Evolutionary conservation across 2,888 invertebrate genomes (phyloP), one percentile per base, ranked within the genome.

Genomic region (Drosophila rubida): DNA sequence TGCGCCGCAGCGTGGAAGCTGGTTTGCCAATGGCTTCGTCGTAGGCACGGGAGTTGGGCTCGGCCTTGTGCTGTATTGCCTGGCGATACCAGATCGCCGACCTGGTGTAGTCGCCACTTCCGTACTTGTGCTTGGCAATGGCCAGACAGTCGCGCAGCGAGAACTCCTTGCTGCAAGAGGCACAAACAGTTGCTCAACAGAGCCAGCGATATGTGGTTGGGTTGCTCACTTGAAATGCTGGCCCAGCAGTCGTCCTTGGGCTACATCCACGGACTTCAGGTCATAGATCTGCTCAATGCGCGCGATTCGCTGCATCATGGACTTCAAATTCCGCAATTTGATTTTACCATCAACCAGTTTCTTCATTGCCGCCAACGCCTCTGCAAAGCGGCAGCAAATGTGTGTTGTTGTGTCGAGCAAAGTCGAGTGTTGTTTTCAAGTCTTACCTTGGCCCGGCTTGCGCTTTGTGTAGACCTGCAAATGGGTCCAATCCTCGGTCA

Each of bases 401-500:
- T 0, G 11, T 9, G 11, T 4, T 25, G 9, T n/a, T 45, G 7
- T 6, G 1, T n/a, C 1, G 3, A 6, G 1, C 8, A 2, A 4
- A 9, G 11, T 2, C 2, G 0, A 23, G 23, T 9, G 39, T 13
- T 11, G 0, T 1, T 8, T 1, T 13, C 11, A 0, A 7, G 2
- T 2, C 1, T 68, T 71, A 77, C 77, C 65, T 63, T 14, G 1
- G 11, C 61, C 78, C 5, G 44, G n/a, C 0, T 46, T 22, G 1
- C 19, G 4, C 0, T 39, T 30, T 1, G 53, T 50, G 4, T 57
- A 73, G 0, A 39, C 23, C 13, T 75, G 75, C 57, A 67, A 46
- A 13, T 49, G 32, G 0, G n/a, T 51, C 82, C 85, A 84, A 4
- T 85, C 83, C 25, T 75, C 48, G 0, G 69, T 63, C 2, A 82